Base-by-base conservation (phyloP, 2,113 vertebrate species). In the Nesoenas mayeri region DNA sequence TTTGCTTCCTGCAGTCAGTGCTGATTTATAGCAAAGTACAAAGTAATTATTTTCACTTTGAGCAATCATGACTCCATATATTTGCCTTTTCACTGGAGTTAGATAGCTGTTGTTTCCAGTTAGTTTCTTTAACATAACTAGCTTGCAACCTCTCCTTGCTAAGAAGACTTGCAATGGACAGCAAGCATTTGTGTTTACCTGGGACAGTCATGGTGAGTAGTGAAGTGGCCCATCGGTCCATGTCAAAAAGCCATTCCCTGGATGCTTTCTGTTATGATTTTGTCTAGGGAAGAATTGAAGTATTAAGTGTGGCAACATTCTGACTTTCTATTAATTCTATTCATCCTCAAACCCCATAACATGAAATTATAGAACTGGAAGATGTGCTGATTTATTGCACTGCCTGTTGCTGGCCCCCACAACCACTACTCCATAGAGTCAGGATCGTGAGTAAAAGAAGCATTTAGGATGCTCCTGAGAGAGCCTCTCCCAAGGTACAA, bases 341-440 rank as follows among this genome's bases (percentile, higher is more conserved):
- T 64, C 13, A 64, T 4, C 4, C 7, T 9, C 1, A 56, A 67
- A 25, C 5, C 16, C 26, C 14, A 16, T 26, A 34, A 15, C 3
- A 34, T 12, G 18, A 56, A 78, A 42, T 61, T 13, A 15, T 7
- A 0, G 5, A 53, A 16, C 17, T 38, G 58, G 40, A 75, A 64
- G 26, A n/a, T 38, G 6, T 20, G 17, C 31, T 54, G 38, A 34
- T 24, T 17, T 66, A 13, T 60, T 88, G 11, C 65, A 28, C 19
- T 22, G 12, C 10, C 32, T 81, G 1, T 40, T 71, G 24, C 17
- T 36, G 57, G 18, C 20, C 5, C 10, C 16, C 38, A 11, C 0
- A 0, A 24, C 26, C 31, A 8, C 19, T 16, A 6, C 4, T 50
- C 28, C 2, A 1, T 3, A 2, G 21, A 11, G 4, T 44, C 26